These are phyloP conservation scores for Ophion costatus DNA, from an alignment of 2,888 invertebrate species.

Conservation along the genomic window DNA sequence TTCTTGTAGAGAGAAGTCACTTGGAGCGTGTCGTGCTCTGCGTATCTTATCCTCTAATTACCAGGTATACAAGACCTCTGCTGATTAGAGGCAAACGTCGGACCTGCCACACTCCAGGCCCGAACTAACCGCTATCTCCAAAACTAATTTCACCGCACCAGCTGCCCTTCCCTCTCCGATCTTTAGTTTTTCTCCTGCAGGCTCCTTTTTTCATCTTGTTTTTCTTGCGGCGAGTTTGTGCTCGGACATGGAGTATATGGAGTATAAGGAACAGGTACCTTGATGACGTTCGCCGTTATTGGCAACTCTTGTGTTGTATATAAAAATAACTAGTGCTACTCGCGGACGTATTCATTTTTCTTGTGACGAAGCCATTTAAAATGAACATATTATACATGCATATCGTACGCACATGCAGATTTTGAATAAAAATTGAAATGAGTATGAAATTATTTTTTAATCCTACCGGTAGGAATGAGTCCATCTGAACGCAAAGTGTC, in stretches of 20 bases:
- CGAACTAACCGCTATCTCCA: slow-evolving; percentile 7
- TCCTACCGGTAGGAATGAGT: no score
- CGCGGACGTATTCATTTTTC: no score
- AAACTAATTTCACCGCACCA: slow-evolving; percentile 4
- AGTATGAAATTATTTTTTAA: no score
- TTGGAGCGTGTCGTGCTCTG: slow-evolving; percentile 1
- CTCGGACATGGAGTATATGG: background rate
- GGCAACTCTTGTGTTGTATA: no score
- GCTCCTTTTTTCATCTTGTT: slow-evolving; percentile 25
- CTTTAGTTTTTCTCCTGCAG: background rate
- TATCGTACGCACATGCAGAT: no score
- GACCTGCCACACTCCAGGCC: slow-evolving; percentile 16
- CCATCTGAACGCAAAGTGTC: no score
- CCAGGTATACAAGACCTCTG: slow-evolving; percentile 50
- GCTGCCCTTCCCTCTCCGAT: slow-evolving; percentile 3
- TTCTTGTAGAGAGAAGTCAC: slow-evolving; percentile 30
- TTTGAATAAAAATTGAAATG: no score
- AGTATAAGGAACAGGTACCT: background rate
- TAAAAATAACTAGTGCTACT: no score
- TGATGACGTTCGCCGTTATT: no score
- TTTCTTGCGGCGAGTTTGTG: slow-evolving; percentile 19
- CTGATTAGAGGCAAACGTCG: slow-evolving; percentile 27
- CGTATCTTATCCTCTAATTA: slow-evolving; percentile 63
- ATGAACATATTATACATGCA: no score
- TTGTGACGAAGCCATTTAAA: no score